phyloP scores from a whole-genome alignment of 2,797 vertebrate species.

The Aldrovandia affinis region DNA sequence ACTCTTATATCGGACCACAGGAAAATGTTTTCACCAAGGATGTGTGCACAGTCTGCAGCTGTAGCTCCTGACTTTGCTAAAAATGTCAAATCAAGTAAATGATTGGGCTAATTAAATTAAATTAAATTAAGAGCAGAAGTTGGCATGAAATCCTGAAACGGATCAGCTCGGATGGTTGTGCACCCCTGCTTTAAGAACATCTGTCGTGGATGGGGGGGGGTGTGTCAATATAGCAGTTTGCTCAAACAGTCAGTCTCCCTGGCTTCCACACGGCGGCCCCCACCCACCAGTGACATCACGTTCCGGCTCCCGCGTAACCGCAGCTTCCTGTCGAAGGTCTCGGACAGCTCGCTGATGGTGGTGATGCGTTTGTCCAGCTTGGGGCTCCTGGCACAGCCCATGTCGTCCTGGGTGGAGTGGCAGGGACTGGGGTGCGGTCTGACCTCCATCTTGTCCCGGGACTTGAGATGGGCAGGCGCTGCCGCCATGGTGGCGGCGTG shows the following conservation, averaged over 20 bases:
- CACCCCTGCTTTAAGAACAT: too few relatives aligned
- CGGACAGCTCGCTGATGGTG: conserved; percentile 82
- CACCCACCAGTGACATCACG: conserved; percentile 76
- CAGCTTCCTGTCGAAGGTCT: conserved; percentile 81
- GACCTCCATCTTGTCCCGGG: conserved; percentile 75
- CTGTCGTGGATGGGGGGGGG: too few relatives aligned
- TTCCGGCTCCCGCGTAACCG: conserved; percentile 72
- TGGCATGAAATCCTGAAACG: too few relatives aligned
- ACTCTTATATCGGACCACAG: too few relatives aligned
- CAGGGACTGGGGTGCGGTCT: conserved; percentile 68
- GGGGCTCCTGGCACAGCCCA: conserved; percentile 59
- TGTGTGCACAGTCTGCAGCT: too few relatives aligned
- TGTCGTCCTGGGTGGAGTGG: conserved; percentile 72
- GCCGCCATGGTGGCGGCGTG: conserved; percentile 67
- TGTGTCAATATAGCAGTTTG: neutral
- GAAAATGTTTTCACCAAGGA: too few relatives aligned
- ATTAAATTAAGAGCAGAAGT: too few relatives aligned
- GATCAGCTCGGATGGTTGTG: too few relatives aligned
- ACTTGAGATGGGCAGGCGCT: conserved; percentile 68
- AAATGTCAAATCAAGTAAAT: too few relatives aligned
- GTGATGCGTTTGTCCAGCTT: conserved; percentile 66
- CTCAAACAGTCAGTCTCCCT: neutral
- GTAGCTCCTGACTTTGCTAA: too few relatives aligned
- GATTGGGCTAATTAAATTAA: too few relatives aligned
- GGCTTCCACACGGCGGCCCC: neutral